phyloP scores from a whole-genome alignment of 2,113 vertebrate species.

The Percina caprodes region DNA sequence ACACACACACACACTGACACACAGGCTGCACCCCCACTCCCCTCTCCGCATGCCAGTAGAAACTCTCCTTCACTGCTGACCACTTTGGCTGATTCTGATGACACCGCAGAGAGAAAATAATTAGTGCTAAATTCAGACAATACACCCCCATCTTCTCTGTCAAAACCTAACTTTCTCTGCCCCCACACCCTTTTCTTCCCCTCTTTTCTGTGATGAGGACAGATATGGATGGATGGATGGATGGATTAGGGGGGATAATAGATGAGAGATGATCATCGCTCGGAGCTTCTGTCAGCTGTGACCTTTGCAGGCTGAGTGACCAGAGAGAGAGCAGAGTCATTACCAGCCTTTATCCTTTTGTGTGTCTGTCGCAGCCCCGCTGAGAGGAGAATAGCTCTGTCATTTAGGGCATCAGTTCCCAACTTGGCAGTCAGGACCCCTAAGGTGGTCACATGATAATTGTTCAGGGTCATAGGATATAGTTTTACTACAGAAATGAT shows the following conservation, averaged over 20 bases:
- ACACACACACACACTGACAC: neutral
- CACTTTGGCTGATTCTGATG: conserved; percentile 5
- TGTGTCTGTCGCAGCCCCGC: conserved; percentile 65
- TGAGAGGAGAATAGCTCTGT: conserved; percentile 67
- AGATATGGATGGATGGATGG: conserved; percentile 32
- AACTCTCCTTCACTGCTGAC: conserved; percentile 17
- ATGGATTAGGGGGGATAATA: conserved; percentile 34
- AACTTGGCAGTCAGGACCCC: conserved; percentile 56
- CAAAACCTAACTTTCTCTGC: conserved; percentile 32
- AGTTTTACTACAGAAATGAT: conserved; percentile 23
- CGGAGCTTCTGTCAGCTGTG: conserved; percentile 66
- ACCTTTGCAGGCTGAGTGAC: conserved; percentile 77
- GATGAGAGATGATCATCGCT: conserved; percentile 54
- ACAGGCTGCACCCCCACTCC: neutral
- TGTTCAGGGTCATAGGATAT: conserved; percentile 47
- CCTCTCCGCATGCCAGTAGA: neutral
- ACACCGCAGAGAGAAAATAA: conserved; percentile 31
- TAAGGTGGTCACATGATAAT: conserved; percentile 41
- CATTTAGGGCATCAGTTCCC: conserved; percentile 59
- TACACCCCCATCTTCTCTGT: conserved; percentile 10
- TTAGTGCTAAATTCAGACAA: conserved; percentile 47
- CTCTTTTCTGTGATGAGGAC: conserved; percentile 7
- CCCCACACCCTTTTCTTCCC: neutral
- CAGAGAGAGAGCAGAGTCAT: conserved; percentile 70
- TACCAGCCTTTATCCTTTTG: conserved; percentile 70